A percentile compares a stretch with the other conserved stretches of the same genome.
These are phyloP conservation scores for Petromus typicus DNA, from an alignment of 2,113 vertebrate genomes.

Conservation along the genomic window DNA sequence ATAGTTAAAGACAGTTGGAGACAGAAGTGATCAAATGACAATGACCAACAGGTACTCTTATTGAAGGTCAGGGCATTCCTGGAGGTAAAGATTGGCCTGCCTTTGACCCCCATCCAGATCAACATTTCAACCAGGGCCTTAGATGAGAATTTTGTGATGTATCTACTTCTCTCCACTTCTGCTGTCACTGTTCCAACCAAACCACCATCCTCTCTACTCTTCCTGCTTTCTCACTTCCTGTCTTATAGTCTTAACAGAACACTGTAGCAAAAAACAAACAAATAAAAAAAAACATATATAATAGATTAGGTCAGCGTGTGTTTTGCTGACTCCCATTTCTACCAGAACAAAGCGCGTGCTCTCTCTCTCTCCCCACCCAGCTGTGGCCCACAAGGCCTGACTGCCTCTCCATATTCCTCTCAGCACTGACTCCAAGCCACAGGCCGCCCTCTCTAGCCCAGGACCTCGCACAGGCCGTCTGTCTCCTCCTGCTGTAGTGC, in stretches of 20 bases:
- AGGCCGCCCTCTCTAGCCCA: neutral
- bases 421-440: neutral
- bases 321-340: neutral
- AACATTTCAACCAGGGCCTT: neutral
- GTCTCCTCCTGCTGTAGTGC: accelerated
- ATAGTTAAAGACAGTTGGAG: neutral
- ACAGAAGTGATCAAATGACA: neutral
- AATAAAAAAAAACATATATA: accelerated
- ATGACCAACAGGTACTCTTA: neutral
- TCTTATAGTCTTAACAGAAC: neutral
- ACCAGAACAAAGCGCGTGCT: neutral
- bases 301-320: neutral
- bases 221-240: neutral
- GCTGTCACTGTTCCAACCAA: neutral
- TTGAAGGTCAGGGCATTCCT: neutral
- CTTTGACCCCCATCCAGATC: neutral
- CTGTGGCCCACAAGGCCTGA: neutral
- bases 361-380: no score
- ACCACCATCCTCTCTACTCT: neutral
- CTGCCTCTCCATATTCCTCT: neutral
- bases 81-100: neutral
- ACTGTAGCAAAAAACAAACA: neutral
- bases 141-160: neutral
- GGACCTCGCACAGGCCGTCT: neutral
- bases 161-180: neutral